Base-by-base conservation (phyloP, 2,113 vertebrate genomes). In the Hippolais icterina region DNA sequence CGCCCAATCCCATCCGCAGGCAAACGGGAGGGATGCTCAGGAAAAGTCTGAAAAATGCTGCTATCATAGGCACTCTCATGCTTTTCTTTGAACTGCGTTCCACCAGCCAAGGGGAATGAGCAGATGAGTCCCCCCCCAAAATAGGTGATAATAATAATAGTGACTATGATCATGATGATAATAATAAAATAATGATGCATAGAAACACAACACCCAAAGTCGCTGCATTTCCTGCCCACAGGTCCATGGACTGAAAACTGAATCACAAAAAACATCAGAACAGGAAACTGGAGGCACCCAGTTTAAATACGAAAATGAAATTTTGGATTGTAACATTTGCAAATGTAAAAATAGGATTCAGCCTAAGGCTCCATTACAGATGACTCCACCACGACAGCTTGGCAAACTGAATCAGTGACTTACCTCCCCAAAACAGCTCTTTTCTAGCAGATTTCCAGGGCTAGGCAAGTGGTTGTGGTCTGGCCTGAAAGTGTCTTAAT, bases 371-470 rank as follows among this genome's bases (percentile, higher is more conserved):
- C 3, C 1, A 12, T 49, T 66, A 63, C 59, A 77, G 81, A 25
- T 49, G 56, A 89, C n/a, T 63, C 3, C 0, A n/a, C 31, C 72
- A 19, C 23, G n/a, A 44, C 44, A 87, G 39, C 54, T 64, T 87
- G 52, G 59, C 49, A 85, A 68, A 84, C 6, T 31, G 41, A 54
- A 68, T 53, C 39, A 33, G 56, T 35, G 81, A 66, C 96, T 97
- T 95, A 98, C 98, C 97, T 54, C 98, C 98, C 97, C 96, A 97
- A 92, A 99, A 98, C 1, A 95, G 93, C 82, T 97, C 96, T 95
- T 97, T 98, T 37, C 96, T 91, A 52, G 96, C 95, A 93, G 98
- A 98, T 35, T 93, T 98, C 97, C 98, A 98, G 22, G 98, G 75
- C 98, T 98, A 98, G 72, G 59, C 63, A 52, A 12, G 27, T 72